phyloP scores from a whole-genome alignment of 2,888 invertebrate genomes.

The Silvanus unidentatus region DNA sequence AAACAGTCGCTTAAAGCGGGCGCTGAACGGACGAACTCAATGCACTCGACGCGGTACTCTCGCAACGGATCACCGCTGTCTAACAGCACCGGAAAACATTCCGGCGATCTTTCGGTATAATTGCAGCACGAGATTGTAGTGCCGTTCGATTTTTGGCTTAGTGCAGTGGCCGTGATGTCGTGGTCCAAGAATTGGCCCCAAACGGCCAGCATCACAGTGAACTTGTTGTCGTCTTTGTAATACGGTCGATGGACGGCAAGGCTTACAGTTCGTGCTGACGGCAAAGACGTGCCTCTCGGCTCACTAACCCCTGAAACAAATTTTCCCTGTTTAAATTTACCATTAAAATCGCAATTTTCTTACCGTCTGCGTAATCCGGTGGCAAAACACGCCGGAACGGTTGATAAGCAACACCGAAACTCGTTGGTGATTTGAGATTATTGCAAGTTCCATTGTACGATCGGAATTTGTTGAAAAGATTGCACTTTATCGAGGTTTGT shows the following conservation, averaged over 20 bases:
- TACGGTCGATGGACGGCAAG: slow-evolving; percentile 66
- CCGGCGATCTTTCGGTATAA: slow-evolving; percentile 50
- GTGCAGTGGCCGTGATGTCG: slow-evolving; percentile 78
- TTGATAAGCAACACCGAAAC: slow-evolving; percentile 66
- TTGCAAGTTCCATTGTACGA: slow-evolving; percentile 73
- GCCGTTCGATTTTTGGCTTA: slow-evolving; percentile 67
- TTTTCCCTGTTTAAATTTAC: background rate
- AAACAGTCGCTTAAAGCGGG: slow-evolving; percentile 71
- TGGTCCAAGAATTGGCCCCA: slow-evolving; percentile 88
- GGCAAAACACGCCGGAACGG: slow-evolving; percentile 69
- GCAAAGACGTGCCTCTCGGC: slow-evolving; percentile 60
- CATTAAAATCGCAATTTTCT: slow-evolving; percentile 22
- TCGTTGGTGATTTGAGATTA: slow-evolving; percentile 57
- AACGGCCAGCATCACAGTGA: slow-evolving; percentile 79
- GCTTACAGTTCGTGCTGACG: slow-evolving; percentile 72
- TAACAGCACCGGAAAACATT: slow-evolving; percentile 72
- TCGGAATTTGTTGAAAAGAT: slow-evolving; percentile 51
- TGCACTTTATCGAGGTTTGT: slow-evolving; percentile 24
- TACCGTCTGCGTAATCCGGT: slow-evolving; percentile 72
- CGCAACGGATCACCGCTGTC: slow-evolving; percentile 63
- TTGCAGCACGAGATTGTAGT: slow-evolving; percentile 66
- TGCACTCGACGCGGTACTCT: slow-evolving; percentile 63
- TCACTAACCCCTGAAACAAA: slow-evolving; percentile 53
- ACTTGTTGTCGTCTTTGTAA: slow-evolving; percentile 66
- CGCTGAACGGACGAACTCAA: slow-evolving; percentile 81